These are phyloP conservation scores for Parazoanthus swiftii DNA, from an alignment of 92 coral and sea anemone species.

Conservation along the genomic window DNA sequence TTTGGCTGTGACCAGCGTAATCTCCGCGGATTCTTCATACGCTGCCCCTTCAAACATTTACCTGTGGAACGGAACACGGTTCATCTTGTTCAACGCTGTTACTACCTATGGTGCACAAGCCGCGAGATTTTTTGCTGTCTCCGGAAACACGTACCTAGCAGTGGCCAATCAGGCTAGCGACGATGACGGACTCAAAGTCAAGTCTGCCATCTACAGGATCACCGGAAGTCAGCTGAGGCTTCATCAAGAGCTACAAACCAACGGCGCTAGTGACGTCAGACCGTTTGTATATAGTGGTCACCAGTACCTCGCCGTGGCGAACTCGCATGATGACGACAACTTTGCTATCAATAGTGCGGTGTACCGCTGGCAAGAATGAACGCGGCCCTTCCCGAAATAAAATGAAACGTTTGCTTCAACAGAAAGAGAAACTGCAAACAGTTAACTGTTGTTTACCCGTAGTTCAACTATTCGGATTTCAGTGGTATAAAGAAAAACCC, in stretches of 20 bases:
- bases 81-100: not conserved
- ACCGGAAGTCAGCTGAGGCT: not conserved
- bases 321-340: conserved; percentile 14
- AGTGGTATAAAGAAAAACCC: no score
- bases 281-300: conserved; percentile 9
- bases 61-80: conserved; percentile 18
- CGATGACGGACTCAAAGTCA: not conserved
- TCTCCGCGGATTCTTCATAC: conserved; percentile 14
- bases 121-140: conserved; percentile 30
- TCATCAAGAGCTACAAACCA: conserved; percentile 22
- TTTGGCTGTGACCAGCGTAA: conserved; percentile 11
- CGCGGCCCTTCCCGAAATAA: not conserved
- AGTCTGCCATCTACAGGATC: conserved; percentile 23
- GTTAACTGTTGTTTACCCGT: no score
- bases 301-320: conserved; percentile 27
- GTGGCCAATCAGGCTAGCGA: conserved; percentile 27
- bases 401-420: not conserved
- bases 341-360: conserved; percentile 13
- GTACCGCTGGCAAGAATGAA: conserved; percentile 31
- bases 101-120: conserved; percentile 16
- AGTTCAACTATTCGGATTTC: no score
- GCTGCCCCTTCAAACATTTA: conserved; percentile 20
- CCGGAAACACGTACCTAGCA: conserved; percentile 7
- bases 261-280: conserved; percentile 31
- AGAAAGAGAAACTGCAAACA: not conserved